Conservation (phyloP, 2,113 vertebrate genomes). For the Spermophilus dauricus region DNA sequence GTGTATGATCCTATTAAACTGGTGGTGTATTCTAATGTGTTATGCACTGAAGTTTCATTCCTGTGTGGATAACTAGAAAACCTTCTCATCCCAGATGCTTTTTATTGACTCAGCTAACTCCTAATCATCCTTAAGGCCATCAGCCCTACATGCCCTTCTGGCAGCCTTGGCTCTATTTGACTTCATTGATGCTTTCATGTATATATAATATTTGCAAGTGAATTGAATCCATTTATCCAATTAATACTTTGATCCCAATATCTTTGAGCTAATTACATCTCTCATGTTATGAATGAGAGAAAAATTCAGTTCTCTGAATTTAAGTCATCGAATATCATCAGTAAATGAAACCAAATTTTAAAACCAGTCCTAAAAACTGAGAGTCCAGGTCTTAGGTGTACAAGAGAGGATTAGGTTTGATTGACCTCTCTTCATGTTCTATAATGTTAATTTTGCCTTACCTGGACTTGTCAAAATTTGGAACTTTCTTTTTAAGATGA, state of each 20-base stretch:
- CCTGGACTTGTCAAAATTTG: not conserved
- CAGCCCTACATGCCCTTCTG: not conserved
- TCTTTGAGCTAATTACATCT: not conserved
- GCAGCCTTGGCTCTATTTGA: not conserved
- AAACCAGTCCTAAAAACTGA: not conserved
- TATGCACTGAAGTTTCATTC: not conserved
- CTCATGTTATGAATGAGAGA: not conserved
- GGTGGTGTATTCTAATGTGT: not conserved
- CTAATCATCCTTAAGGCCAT: not conserved
- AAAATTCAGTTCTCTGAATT: not conserved
- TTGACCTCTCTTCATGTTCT: not conserved
- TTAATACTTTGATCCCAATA: not conserved
- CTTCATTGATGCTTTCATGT: not conserved
- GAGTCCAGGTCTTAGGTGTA: not conserved
- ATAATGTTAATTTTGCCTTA: not conserved
- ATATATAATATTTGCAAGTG: not conserved
- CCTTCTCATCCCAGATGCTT: rapidly evolving
- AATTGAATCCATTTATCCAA: not conserved
- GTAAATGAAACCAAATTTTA: not conserved
- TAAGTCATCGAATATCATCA: not conserved
- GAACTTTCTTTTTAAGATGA: not conserved
- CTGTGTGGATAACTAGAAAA: not conserved
- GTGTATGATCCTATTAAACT: not conserved
- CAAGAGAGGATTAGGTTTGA: not conserved
- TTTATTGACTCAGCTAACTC: not conserved